Conservation (phyloP, 2,888 invertebrate genomes). For the Leucophenga maculata region DNA sequence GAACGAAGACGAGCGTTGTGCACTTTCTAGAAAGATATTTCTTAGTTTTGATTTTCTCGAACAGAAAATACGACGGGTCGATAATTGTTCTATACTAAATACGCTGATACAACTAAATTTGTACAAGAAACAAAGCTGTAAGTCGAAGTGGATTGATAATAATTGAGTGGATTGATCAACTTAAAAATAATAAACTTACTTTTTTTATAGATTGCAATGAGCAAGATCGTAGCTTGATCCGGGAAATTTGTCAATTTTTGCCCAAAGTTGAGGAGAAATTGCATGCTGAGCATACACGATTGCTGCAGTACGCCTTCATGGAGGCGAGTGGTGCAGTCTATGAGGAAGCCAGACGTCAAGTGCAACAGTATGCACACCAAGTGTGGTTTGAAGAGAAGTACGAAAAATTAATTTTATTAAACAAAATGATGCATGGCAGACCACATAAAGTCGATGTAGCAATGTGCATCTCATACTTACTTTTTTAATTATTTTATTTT, state of each 20-base stretch:
- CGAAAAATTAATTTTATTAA: constrained; percentile 22
- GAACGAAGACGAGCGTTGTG: constrained; percentile 46
- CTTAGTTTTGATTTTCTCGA: constrained; percentile 72
- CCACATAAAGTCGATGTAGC: constrained; percentile 1
- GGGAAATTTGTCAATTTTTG: constrained; percentile 62
- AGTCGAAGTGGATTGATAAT: no score
- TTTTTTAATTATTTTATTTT: not conserved
- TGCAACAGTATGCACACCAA: constrained; percentile 54
- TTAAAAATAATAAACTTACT: not conserved
- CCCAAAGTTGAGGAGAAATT: constrained; percentile 69
- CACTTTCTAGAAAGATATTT: constrained; percentile 65
- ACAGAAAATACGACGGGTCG: constrained; percentile 63
- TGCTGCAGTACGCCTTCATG: constrained; percentile 68
- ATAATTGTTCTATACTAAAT: constrained; percentile 58
- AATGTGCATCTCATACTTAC: no score
- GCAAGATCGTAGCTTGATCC: constrained; percentile 47
- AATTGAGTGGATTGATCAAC: no score
- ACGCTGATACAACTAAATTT: constrained; percentile 66
- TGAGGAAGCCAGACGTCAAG: constrained; percentile 67
- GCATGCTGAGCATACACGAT: constrained; percentile 60
- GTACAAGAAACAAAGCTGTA: constrained; percentile 54
- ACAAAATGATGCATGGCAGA: not conserved
- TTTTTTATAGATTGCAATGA: constrained; percentile 33
- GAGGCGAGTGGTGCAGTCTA: constrained; percentile 54
- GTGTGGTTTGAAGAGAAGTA: constrained; percentile 70